These are phyloP conservation scores for Oscheius onirici DNA, from an alignment of 2,888 invertebrate species.

Conservation along the genomic window DNA sequence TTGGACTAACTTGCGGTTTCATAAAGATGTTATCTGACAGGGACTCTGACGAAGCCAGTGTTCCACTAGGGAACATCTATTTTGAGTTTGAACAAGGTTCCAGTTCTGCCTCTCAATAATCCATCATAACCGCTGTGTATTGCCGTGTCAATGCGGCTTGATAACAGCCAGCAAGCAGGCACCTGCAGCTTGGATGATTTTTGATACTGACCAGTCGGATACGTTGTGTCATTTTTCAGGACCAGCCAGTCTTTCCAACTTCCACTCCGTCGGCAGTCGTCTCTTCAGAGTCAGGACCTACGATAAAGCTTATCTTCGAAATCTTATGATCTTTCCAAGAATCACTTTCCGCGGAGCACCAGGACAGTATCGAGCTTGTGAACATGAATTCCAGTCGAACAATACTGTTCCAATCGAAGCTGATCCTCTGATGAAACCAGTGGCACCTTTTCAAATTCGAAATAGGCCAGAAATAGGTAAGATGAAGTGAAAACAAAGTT, in stretches of 20 bases:
- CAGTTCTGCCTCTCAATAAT: background rate
- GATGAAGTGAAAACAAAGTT: background rate
- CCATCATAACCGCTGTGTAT: background rate
- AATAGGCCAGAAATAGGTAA: conserved; percentile 57
- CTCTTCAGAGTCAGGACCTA: conserved; percentile 65
- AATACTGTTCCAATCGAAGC: conserved; percentile 45
- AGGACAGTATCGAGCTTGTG: conserved; percentile 69
- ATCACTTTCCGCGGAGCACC: conserved; percentile 57
- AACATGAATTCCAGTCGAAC: conserved; percentile 61
- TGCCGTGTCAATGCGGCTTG: background rate
- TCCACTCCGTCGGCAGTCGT: conserved; percentile 52
- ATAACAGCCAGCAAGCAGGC: background rate
- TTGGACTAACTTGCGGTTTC: background rate
- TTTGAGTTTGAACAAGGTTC: background rate
- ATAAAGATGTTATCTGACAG: background rate
- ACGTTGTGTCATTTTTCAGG: conserved; percentile 20
- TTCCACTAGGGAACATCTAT: background rate
- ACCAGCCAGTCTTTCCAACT: conserved; percentile 43
- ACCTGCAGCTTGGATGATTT: too few species aligned
- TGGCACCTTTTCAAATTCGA: conserved; percentile 62
- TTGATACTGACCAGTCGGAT: too few species aligned
- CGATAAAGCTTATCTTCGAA: conserved; percentile 64
- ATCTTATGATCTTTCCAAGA: conserved; percentile 63
- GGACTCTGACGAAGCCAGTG: too few species aligned
- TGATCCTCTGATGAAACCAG: conserved; percentile 63